A percentile compares a stretch with the other conserved stretches of the same genome.
Conservation (phyloP, 2,888 invertebrate genomes). For the Desoria tigrina region DNA sequence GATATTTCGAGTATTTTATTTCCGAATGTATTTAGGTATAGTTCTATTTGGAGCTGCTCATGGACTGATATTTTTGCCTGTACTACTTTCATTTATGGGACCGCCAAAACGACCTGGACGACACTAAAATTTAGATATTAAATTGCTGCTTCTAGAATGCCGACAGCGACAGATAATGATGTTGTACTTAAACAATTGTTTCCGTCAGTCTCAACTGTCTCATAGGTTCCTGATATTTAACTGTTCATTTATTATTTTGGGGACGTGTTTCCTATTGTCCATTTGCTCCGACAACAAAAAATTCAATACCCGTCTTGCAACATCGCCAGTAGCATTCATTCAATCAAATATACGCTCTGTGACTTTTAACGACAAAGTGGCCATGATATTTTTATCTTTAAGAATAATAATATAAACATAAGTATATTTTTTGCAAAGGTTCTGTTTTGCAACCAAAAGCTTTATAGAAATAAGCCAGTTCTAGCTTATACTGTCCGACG, state of each 20-base stretch:
- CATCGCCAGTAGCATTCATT: slow-evolving; percentile 5
- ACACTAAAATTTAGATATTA: background rate
- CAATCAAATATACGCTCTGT: slow-evolving; percentile 5
- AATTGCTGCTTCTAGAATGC: background rate
- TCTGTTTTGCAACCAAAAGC: no score
- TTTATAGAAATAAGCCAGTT: no score
- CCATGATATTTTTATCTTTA: slow-evolving; percentile 15
- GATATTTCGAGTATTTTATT: slow-evolving; percentile 95
- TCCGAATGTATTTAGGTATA: slow-evolving; percentile 97
- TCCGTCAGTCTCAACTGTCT: background rate
- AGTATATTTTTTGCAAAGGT: background rate
- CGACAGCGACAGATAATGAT: background rate
- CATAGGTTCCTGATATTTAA: slow-evolving; percentile 12
- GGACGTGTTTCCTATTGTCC: background rate
- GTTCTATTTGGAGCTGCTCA: slow-evolving; percentile 95
- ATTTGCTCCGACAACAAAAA: background rate
- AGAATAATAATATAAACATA: no score
- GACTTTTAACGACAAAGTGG: slow-evolving; percentile 19
- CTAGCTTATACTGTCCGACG: no score
- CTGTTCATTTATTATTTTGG: background rate
- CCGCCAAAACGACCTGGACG: slow-evolving; percentile 44
- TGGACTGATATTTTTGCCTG: slow-evolving; percentile 95
- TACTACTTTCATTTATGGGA: slow-evolving; percentile 67
- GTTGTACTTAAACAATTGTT: background rate
- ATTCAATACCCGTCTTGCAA: background rate